Evolutionary conservation across 2,888 invertebrate genomes (phyloP).

Genomic region (Apotomis turbidana): DNA sequence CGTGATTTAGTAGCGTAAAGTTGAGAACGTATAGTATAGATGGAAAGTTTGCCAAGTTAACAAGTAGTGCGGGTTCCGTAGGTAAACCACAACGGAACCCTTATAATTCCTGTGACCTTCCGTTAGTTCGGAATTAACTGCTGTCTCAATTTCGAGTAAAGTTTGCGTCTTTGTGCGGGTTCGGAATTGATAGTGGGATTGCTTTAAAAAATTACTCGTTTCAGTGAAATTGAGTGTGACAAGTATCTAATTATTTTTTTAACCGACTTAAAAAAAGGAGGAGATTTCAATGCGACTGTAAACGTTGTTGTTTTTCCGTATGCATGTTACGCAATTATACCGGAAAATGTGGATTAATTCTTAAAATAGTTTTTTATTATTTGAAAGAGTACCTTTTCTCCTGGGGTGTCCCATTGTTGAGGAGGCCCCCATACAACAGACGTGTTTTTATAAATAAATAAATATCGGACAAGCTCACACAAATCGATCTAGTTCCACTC

Average conservation of each 20-base stretch:
- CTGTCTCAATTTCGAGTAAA: constrained; percentile 22
- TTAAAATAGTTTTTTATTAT: too few relatives aligned
- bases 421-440: too few relatives aligned
- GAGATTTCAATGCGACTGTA: too few relatives aligned
- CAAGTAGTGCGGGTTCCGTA: constrained; percentile 37
- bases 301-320: too few relatives aligned
- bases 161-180: constrained; percentile 21
- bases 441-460: too few relatives aligned
- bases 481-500: too few relatives aligned
- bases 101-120: constrained; percentile 41
- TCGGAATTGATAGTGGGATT: constrained; percentile 21
- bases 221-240: not conserved
- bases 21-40: constrained; percentile 34
- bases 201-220: not conserved
- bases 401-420: too few relatives aligned
- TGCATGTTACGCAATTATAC: too few relatives aligned
- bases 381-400: too few relatives aligned
- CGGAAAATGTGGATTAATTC: too few relatives aligned
- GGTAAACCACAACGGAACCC: constrained; percentile 40
- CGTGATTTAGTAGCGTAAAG: constrained; percentile 31
- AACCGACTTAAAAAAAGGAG: too few relatives aligned
- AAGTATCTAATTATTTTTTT: not conserved
- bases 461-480: too few relatives aligned
- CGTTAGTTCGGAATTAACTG: constrained; percentile 33
- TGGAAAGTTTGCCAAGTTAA: constrained; percentile 37